A percentile compares a stretch with the other conserved stretches of the same genome.
Evolutionary conservation across 2,797 vertebrate genomes (phyloP).

Genomic region (Fringilla coelebs): DNA sequence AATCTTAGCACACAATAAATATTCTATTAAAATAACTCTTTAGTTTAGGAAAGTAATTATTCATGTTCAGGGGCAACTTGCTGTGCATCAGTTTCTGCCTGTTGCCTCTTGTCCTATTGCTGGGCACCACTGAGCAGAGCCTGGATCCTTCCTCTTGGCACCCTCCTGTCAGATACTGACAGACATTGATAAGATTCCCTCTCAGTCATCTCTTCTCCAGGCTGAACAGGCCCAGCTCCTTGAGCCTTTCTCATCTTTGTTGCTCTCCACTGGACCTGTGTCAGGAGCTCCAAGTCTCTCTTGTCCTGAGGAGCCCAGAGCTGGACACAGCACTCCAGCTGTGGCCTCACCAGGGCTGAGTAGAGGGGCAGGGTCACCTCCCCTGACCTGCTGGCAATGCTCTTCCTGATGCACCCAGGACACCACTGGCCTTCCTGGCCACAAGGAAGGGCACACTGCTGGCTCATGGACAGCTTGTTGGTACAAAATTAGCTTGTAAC

Average conservation of each 20-base stretch:
- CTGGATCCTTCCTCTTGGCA: background rate
- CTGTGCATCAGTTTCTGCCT: background rate
- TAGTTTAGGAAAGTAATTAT: no score
- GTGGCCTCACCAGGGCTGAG: background rate
- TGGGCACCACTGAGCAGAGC: background rate
- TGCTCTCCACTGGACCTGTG: rapidly evolving
- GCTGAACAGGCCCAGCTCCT: background rate
- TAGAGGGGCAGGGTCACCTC: background rate
- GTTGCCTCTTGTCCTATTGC: background rate
- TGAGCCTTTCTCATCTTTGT: background rate
- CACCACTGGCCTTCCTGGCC: no score
- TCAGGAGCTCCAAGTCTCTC: background rate
- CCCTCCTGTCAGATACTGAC: background rate
- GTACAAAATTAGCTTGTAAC: background rate
- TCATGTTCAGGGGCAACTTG: background rate
- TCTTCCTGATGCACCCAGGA: no score
- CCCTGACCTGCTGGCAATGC: background rate
- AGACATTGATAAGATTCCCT: rapidly evolving
- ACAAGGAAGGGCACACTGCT: background rate
- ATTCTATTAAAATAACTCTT: no score
- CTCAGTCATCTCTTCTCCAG: rapidly evolving
- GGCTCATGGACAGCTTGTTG: background rate
- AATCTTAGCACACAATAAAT: no score
- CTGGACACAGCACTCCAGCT: background rate
- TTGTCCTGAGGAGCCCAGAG: background rate